A percentile compares a stretch with the other conserved stretches of the same genome.
These are phyloP conservation scores for Melanaphis sacchari DNA, from an alignment of 1,140 invertebrate genomes.

Conservation along the genomic window DNA sequence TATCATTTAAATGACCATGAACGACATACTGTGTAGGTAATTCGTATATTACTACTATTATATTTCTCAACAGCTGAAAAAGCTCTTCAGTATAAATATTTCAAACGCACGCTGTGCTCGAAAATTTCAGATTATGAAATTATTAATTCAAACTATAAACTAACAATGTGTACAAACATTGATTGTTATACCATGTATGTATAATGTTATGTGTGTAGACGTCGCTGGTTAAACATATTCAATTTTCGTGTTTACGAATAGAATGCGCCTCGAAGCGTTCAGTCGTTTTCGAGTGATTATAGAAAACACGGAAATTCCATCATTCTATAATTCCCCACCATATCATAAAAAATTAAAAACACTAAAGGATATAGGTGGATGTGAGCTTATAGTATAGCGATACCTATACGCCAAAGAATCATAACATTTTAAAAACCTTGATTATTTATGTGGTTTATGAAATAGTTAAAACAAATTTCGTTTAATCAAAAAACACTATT, in stretches of 20 bases:
- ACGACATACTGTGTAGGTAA: constrained; percentile 21
- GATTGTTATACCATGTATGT: background rate
- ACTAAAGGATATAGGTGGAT: background rate
- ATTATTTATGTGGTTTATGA: background rate
- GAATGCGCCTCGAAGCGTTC: background rate
- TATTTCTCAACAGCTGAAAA: constrained; percentile 15
- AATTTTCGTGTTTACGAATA: background rate
- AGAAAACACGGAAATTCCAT: background rate
- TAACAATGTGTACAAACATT: background rate
- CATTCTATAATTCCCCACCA: background rate
- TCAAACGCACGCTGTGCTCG: background rate
- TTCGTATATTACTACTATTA: background rate
- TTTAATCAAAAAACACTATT: background rate
- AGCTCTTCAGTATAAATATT: background rate
- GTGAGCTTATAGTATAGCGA: background rate
- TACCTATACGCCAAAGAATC: background rate
- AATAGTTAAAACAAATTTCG: background rate
- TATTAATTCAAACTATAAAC: background rate
- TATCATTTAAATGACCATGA: constrained; percentile 18
- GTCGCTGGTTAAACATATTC: background rate
- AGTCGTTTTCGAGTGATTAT: background rate
- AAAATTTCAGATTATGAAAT: constrained; percentile 10
- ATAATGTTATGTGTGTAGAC: background rate
- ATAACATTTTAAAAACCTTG: background rate
- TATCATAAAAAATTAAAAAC: background rate